phyloP scores from a whole-genome alignment of 2,888 invertebrate genomes.

The Sinodicranocentrus sp. region DNA sequence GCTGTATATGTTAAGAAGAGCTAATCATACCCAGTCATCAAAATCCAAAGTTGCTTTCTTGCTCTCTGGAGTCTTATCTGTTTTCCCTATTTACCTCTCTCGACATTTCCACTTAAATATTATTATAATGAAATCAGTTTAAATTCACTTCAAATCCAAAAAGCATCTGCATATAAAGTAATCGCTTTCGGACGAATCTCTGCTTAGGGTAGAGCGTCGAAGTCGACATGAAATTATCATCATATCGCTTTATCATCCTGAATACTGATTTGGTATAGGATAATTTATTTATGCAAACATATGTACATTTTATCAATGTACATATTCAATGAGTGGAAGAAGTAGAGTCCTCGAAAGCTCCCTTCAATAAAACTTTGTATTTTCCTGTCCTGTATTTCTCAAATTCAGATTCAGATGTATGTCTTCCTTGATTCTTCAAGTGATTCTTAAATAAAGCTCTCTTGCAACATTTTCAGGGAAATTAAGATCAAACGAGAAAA shows the following conservation, averaged over 20 bases:
- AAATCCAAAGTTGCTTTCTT: conserved; percentile 10
- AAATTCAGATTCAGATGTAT: not conserved
- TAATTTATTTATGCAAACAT: conserved; percentile 49
- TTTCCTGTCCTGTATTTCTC: not conserved
- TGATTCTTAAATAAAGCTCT: too few species aligned
- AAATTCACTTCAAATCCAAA: conserved; percentile 23
- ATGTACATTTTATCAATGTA: conserved; percentile 24
- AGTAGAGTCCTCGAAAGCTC: not conserved
- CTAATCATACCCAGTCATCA: conserved; percentile 24
- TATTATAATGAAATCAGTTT: conserved; percentile 36
- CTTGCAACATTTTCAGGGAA: not conserved
- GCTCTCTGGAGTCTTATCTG: conserved; percentile 15
- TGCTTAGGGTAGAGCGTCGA: not conserved
- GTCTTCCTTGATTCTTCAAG: not conserved
- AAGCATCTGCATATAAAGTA: conserved; percentile 10
- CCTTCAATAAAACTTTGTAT: not conserved
- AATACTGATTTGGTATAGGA: conserved; percentile 24
- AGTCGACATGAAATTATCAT: conserved; percentile 5
- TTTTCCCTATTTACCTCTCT: conserved; percentile 29
- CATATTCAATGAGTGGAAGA: not conserved
- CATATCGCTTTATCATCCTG: not conserved
- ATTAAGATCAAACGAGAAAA: not conserved
- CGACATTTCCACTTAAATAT: conserved; percentile 18
- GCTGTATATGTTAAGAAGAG: not conserved
- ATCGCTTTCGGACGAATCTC: conserved; percentile 5